phyloP scores from a whole-genome alignment of 2,888 invertebrate genomes.

The Baronia brevicornis region DNA sequence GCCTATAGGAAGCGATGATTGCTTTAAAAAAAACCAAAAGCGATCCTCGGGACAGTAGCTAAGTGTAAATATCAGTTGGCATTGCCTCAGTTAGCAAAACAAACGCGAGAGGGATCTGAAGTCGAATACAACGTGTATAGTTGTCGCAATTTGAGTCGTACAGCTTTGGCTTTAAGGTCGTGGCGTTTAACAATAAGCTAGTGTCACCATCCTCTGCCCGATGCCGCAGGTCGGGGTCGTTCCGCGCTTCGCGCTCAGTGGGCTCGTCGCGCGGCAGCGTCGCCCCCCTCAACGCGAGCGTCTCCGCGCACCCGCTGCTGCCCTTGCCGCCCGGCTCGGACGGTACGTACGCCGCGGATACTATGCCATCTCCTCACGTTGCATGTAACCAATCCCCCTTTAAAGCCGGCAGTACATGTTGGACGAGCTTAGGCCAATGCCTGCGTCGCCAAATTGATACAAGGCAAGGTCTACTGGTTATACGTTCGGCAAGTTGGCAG shows the following conservation, averaged over 20 bases:
- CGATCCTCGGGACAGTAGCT: neutral
- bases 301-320: slow-evolving; percentile 95
- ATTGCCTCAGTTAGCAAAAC: too few species aligned
- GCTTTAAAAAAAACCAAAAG: neutral
- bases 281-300: slow-evolving; percentile 83
- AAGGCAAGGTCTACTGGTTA: too few species aligned
- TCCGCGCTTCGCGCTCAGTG: slow-evolving; percentile 85
- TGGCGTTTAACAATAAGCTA: slow-evolving; percentile 36
- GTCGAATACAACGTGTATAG: too few species aligned
- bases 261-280: slow-evolving; percentile 76
- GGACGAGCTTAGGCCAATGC: neutral
- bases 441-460: too few species aligned
- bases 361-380: slow-evolving; percentile 2
- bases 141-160: neutral
- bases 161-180: slow-evolving; percentile 2
- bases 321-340: slow-evolving; percentile 86
- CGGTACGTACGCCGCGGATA: slow-evolving; percentile 48
- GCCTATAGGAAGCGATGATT: too few species aligned
- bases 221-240: slow-evolving; percentile 93
- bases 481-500: too few species aligned
- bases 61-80: neutral
- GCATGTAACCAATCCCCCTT: too few species aligned
- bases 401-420: too few species aligned
- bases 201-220: slow-evolving; percentile 73
- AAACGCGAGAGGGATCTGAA: too few species aligned